Base-by-base conservation (phyloP, 35 echinoderm and acorn worm genomes). In the Lytechinus pictus region DNA sequence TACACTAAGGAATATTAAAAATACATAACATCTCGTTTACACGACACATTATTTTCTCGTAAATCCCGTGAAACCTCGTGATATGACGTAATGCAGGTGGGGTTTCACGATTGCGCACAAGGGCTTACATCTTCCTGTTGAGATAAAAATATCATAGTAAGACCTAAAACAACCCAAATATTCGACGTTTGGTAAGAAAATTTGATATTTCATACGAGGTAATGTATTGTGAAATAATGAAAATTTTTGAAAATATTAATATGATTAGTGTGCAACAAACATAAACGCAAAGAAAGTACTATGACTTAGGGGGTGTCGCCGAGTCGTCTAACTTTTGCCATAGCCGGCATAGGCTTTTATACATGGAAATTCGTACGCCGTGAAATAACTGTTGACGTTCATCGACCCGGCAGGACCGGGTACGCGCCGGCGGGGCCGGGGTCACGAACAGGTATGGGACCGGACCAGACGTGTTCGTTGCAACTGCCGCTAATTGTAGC, bases 21-120 rank as follows among this genome's bases (percentile, higher is more conserved):
- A 52, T 54, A 90, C 52, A 51, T 14, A 54, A 11, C 53, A 13
- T 93, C 92, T 93, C 92, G 92, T 93, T 92, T 93, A 19, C 12
- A 93, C 3, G 27, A 44, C 6, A 28, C 54, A 14, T 29, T 19
- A 57, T 24, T 93, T 93, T 93, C 92, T 93, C 92, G 92, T 57
- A 57, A 55, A n/a, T 55, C 12, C 55, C 92, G 92, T 28, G 92
- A 93, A 27, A 57, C 16, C 27, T 16, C 28, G 27, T 93, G 52
- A 55, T 28, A 57, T 93, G 92, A 93, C 92, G 92, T 93, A 93
- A 93, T 93, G 92, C 92, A 93, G 92, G 92, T 93, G 92, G 92
- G 92, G 92, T 93, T 93, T 93, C 92, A 93, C 92, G 92, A 93
- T 93, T 93, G 92, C 92, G 92, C 92, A 93, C 92, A 93, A 93